Base-by-base conservation (phyloP, 2,888 invertebrate genomes). In the Mimachlamys varia region DNA sequence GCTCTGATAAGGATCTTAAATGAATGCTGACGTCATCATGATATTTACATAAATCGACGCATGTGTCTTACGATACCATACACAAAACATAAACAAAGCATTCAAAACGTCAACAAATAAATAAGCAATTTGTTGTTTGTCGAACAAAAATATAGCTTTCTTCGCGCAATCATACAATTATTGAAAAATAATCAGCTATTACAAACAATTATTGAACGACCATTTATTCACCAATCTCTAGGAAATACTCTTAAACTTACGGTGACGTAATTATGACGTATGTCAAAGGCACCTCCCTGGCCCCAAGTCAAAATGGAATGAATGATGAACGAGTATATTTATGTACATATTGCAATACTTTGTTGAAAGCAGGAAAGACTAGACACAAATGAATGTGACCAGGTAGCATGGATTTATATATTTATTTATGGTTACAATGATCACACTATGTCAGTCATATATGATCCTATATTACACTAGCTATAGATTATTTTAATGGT, bases 341-440 rank as follows among this genome's bases (percentile, higher is more conserved):
- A 76, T 76, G 27, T 76, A 76, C 33, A 76, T 33, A 76, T 76
- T 76, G 76, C 27, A 76, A 76, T 76, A 76, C 76, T 27, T 15
- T 76, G 27, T 76, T 7, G 76, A 76, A 76, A 76, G 76, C 76
- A 76, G 33, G 76, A 76, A 22, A 76, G 76, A 76, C 76, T 76
- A 76, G 76, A 76, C 76, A 76, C 76, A 76, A 33, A 76, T 0
- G 33, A 12, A 27, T 76, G 76, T 76, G 76, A 76, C 76, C 76
- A 76, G 76, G 76, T 76, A 76, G 76, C 76, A 76, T 27, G 15
- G 22, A 7, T 58, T 19, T 19, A 19, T 58, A 22, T 22, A 58
- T n/a, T n/a, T 58, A 17, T 58, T 0, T 58, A 19, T 53, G 13
- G 15, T 12, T 44, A 44, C 44, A 44, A 44, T 44, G 44, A 44